Base-by-base conservation (phyloP, 2,888 invertebrate genomes). In the Eucera pruinosa region DNA sequence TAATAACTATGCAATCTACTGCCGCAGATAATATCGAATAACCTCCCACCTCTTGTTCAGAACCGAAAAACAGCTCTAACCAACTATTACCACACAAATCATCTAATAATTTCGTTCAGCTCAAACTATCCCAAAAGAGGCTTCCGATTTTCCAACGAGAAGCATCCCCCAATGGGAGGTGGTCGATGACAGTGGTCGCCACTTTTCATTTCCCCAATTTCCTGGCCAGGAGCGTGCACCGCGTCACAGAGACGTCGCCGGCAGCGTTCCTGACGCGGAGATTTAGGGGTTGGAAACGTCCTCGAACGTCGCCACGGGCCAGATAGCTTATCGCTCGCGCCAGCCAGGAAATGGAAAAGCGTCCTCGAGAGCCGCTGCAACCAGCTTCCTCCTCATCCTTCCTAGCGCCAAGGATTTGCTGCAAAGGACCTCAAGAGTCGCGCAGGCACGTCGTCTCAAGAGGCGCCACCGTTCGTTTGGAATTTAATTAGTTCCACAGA, bases 401-500 rank as follows among this genome's bases (percentile, higher is more conserved):
- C 23, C n/a, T 27, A 18, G 6, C n/a, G n/a, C n/a, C n/a, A n/a
- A n/a, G n/a, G n/a, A n/a, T n/a, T n/a, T n/a, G n/a, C n/a, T 36
- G 20, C 55, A 36, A 43, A 62, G 62, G 62, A 50, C 36, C 11
- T 39, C 18, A 25, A 13, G 47, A 15, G 33, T 7, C 6, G 33
- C 2, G 33, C 33, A 48, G 36, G 11, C 47, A 36, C 36, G 41
- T 62, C 58, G 18, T 45, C 55, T 73, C 73, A 67, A 73, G 73
- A 7, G 62, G 18, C 50, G 60, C 9, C 9, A 25, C 11, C 57
- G 76, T 73, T 73, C 67, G 61, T 62, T 67, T 66, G 76, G 70
- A 78, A 78, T 76, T 78, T 78, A 76, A 78, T 78, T 76, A 69
- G 68, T 69, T 61, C 67, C 55, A 47, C 47, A 27, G 47, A 48